phyloP scores from a whole-genome alignment of 35 echinoderm and acorn worm genomes.

The Ophioderma brevispina region DNA sequence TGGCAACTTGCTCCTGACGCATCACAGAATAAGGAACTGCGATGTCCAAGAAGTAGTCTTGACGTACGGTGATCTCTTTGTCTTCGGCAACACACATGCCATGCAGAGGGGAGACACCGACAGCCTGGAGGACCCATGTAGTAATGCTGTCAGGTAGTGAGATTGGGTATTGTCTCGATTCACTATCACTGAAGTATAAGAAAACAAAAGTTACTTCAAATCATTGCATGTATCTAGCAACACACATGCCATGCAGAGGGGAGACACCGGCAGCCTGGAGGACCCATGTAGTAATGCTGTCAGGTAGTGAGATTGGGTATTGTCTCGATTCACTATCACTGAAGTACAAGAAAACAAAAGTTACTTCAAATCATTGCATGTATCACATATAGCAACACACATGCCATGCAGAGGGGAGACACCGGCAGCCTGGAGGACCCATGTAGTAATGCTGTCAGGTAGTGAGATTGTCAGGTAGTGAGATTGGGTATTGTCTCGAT shows the following conservation, averaged over 20 bases:
- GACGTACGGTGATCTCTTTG: slow-evolving; percentile 41
- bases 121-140: slow-evolving; percentile 65
- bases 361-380: too few species aligned
- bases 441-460: too few species aligned
- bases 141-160: slow-evolving; percentile 74
- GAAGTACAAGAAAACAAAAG: too few species aligned
- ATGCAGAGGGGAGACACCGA: slow-evolving; percentile 63
- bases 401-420: too few species aligned
- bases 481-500: too few species aligned
- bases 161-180: neutral
- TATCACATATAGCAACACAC: too few species aligned
- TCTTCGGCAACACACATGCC: slow-evolving; percentile 70
- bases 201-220: too few species aligned
- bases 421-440: too few species aligned
- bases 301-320: too few species aligned
- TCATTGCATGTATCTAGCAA: slow-evolving; percentile 53
- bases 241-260: slow-evolving; percentile 52
- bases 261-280: slow-evolving; percentile 82
- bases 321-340: too few species aligned
- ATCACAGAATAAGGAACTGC: slow-evolving; percentile 81
- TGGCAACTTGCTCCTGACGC: slow-evolving; percentile 76
- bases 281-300: too few species aligned
- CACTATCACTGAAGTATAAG: slow-evolving; percentile 16
- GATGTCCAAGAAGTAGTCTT: slow-evolving; percentile 57
- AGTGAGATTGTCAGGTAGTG: too few species aligned